Conservation (phyloP, 2,797 vertebrate genomes). For the Melanotaenia parkinsoni region DNA sequence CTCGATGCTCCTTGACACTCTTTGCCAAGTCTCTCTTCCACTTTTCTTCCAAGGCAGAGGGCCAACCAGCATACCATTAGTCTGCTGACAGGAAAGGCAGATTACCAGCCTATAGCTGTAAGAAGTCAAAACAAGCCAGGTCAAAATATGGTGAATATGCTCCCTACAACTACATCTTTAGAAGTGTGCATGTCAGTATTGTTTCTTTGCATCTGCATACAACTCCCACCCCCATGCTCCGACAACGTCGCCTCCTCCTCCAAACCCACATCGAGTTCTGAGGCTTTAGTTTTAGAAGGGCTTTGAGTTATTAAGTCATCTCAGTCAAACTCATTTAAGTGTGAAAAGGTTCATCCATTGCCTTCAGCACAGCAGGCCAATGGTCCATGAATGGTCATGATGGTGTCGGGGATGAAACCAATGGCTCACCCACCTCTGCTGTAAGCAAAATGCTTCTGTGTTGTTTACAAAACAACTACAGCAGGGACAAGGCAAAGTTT, state of each 20-base stretch:
- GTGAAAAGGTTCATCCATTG: conserved; percentile 51
- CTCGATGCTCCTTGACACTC: conserved; percentile 74
- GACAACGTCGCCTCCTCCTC: conserved; percentile 42
- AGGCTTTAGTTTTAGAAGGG: conserved; percentile 40
- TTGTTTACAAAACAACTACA: no score
- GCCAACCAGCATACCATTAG: conserved; percentile 85
- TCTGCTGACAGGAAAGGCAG: conserved; percentile 86
- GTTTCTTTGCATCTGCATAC: conserved; percentile 84
- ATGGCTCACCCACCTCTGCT: no score
- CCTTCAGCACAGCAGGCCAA: conserved; percentile 29
- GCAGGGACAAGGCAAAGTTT: no score
- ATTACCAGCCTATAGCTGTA: conserved; percentile 87
- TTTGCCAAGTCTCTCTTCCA: conserved; percentile 86
- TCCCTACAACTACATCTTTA: conserved; percentile 81
- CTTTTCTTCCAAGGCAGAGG: conserved; percentile 88
- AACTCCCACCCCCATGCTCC: conserved; percentile 71
- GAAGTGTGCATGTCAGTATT: conserved; percentile 88
- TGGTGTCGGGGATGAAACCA: conserved; percentile 29
- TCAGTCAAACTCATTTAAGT: conserved; percentile 46
- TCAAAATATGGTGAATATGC: conserved; percentile 89
- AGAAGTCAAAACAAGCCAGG: conserved; percentile 87
- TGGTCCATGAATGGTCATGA: conserved; percentile 40
- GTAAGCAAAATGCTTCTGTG: neutral
- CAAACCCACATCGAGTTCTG: conserved; percentile 50
- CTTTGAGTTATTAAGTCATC: conserved; percentile 41